Base-by-base conservation (phyloP, 1,140 invertebrate species). In the Caenorhabditis tropicalis region DNA sequence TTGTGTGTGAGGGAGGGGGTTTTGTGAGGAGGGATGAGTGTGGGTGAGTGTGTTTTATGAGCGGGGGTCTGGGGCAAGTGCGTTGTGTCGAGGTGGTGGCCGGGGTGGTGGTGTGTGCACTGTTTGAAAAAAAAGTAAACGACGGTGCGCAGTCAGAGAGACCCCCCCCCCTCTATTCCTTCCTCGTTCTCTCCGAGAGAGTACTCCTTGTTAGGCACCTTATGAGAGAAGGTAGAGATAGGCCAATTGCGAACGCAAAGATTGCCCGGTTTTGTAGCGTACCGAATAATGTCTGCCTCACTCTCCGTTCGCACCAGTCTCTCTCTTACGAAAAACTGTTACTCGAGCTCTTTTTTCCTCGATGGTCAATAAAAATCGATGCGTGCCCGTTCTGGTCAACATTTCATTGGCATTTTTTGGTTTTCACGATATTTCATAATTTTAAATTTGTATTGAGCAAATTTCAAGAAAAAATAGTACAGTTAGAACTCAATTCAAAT, bases 31-130 rank as follows among this genome's bases (percentile, higher is more conserved):
- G 36, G 36, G 65, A 74, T 74, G 65, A 74, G 65, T 74, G 65
- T 74, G 65, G 65, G 65, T 74, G 65, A 74, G 65, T 74, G 65
- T 74, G 21, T 74, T 74, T 74, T 74, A 74, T 74, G 65, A 74
- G 65, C 65, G 65, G 12, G 65, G 12, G 36, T 43, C 36, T 74
- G 65, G 36, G 65, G 65, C 65, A 74, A 74, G 65, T 74, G 65
- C 65, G 65, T 65, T 33, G 58, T 65, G 58, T 74, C 24, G 65
- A 74, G 65, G 65, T 74, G 33, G 65, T 74, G 65, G 36, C 36
- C 65, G 29, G 16, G 29, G 65, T 33, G 65, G 65, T 74, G 65
- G 65, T 74, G 65, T 43, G 65, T 74, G 65, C 65, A 74, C 65
- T 74, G 65, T 74, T 74, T 39, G 65, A 74, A 74, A 70, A 70